Conservation (phyloP, 2,113 vertebrate genomes). For the Salvelinus alpinus region DNA sequence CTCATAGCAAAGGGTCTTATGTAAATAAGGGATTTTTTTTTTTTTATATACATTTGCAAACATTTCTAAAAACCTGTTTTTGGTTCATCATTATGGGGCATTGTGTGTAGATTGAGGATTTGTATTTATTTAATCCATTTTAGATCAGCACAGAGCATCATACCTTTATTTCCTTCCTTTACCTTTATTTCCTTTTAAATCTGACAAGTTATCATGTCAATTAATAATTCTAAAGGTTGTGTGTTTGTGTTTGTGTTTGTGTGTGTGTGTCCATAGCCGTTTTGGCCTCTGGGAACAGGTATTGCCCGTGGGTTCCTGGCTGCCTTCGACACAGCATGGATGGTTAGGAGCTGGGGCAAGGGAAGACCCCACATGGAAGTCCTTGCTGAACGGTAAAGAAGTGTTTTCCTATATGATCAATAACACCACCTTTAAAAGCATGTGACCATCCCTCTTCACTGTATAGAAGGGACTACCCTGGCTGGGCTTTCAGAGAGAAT, state of each 20-base stretch:
- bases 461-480: slow-evolving; percentile 32
- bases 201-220: too few species aligned
- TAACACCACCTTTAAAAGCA: slow-evolving; percentile 44
- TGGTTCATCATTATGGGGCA: too few species aligned
- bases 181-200: too few species aligned
- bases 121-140: too few species aligned
- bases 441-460: background rate
- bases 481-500: too few species aligned
- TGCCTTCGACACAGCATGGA: slow-evolving; percentile 88
- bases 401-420: background rate
- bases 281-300: slow-evolving; percentile 94
- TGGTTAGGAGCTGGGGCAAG: slow-evolving; percentile 88
- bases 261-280: slow-evolving; percentile 78
- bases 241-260: background rate
- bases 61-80: too few species aligned
- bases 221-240: too few species aligned
- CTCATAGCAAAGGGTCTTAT: too few species aligned
- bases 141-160: background rate
- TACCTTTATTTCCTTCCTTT: too few species aligned
- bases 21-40: too few species aligned
- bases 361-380: slow-evolving; percentile 78
- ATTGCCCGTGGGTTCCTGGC: slow-evolving; percentile 91
- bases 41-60: too few species aligned
- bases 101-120: too few species aligned
- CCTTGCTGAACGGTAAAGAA: slow-evolving; percentile 85